phyloP scores from a whole-genome alignment of 2,888 invertebrate species.

The Lissonota sp. region DNA sequence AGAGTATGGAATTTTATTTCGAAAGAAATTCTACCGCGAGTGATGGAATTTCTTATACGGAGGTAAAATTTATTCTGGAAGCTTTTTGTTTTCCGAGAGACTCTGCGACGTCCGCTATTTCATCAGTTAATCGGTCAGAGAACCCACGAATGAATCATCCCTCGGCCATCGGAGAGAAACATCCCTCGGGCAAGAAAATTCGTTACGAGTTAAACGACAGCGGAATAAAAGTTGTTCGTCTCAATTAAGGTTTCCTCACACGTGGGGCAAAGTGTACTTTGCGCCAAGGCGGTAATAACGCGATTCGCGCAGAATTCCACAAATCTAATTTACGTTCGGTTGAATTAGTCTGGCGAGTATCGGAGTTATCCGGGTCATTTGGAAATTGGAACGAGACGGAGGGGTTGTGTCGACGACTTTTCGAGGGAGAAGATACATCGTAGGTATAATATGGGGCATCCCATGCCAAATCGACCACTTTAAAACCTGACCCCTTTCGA shows the following conservation, averaged over 20 bases:
- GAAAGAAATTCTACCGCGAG: no score
- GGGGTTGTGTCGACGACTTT: slow-evolving; percentile 9
- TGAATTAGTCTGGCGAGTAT: slow-evolving; percentile 29
- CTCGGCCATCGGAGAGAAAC: slow-evolving; percentile 3
- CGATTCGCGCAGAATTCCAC: slow-evolving; percentile 13
- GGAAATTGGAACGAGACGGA: slow-evolving; percentile 35
- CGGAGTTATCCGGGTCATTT: slow-evolving; percentile 48
- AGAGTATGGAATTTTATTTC: no score
- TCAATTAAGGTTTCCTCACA: slow-evolving; percentile 46
- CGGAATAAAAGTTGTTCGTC: slow-evolving; percentile 43
- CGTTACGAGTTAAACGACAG: slow-evolving; percentile 16
- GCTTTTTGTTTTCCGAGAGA: no score
- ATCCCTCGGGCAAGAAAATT: not conserved
- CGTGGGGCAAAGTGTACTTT: slow-evolving; percentile 4
- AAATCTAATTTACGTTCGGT: slow-evolving; percentile 40
- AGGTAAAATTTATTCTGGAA: no score
- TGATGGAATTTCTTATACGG: no score
- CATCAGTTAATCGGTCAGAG: slow-evolving; percentile 26
- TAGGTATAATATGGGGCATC: not conserved
- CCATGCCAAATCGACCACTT: no score
- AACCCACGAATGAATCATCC: slow-evolving; percentile 30
- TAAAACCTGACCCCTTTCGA: no score
- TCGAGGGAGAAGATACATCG: slow-evolving; percentile 33
- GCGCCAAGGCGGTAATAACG: slow-evolving; percentile 28
- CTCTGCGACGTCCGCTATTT: not conserved